Conservation (phyloP, 2,113 vertebrate genomes). For the Bufo gargarizans region DNA sequence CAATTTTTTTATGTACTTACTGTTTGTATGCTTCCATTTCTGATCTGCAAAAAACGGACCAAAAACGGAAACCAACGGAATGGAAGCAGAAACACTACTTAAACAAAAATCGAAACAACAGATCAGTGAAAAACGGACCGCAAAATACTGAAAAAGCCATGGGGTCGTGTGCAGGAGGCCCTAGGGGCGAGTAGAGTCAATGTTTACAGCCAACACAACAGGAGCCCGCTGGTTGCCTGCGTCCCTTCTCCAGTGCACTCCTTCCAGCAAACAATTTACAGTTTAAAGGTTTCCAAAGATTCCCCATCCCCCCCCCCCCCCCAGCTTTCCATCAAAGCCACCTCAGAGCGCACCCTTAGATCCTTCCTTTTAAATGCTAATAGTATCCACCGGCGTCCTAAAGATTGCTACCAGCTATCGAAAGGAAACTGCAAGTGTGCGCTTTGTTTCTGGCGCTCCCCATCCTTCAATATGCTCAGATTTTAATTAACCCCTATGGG, state of each 20-base stretch:
- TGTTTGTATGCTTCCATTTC: too few species aligned
- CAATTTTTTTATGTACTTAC: too few species aligned
- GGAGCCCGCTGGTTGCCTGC: neutral
- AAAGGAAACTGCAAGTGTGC: slow-evolving; percentile 38
- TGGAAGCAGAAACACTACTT: too few species aligned
- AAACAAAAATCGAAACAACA: too few species aligned
- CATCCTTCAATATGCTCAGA: slow-evolving; percentile 30
- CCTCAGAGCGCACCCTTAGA: slow-evolving; percentile 42
- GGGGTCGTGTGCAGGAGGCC: too few species aligned
- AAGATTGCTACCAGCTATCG: slow-evolving; percentile 51
- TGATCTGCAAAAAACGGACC: too few species aligned
- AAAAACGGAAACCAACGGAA: too few species aligned
- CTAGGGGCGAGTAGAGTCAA: neutral
- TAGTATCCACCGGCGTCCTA: slow-evolving; percentile 28
- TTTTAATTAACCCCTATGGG: slow-evolving; percentile 56
- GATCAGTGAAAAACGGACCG: too few species aligned
- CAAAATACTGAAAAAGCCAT: too few species aligned
- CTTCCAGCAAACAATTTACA: slow-evolving; percentile 22
- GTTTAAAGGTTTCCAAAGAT: slow-evolving; percentile 35
- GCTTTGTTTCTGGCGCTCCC: slow-evolving; percentile 36
- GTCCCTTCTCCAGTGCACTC: neutral
- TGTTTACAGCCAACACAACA: neutral
- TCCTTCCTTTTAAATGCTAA: slow-evolving; percentile 53
- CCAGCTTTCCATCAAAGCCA: neutral
- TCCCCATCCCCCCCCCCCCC: slow-evolving; percentile 5